These are phyloP conservation scores for Corythornis cristatus DNA, from an alignment of 2,113 vertebrate species.

Conservation along the genomic window DNA sequence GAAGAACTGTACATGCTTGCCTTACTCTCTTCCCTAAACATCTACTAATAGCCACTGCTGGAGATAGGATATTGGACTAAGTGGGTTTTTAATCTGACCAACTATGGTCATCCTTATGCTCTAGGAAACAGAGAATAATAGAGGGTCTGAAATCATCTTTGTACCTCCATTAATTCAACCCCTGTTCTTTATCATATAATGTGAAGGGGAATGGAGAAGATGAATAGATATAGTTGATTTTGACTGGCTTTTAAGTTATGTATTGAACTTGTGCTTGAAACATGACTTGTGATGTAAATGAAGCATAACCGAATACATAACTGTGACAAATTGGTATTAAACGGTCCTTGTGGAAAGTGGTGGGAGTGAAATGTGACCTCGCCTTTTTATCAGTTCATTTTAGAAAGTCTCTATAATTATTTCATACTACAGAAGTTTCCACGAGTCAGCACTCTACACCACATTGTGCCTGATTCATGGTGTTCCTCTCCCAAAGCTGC, in stretches of 20 bases:
- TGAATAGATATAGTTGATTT: background rate
- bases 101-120: background rate
- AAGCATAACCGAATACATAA: constrained; percentile 5
- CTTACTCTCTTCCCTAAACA: background rate
- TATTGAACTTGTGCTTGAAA: constrained; percentile 22
- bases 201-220: background rate
- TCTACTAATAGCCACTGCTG: background rate
- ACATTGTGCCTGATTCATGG: background rate
- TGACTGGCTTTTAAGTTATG: constrained; percentile 18
- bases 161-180: background rate
- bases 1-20: background rate
- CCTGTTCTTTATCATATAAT: background rate
- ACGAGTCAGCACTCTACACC: background rate
- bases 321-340: constrained; percentile 34
- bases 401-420: background rate
- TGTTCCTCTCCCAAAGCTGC: background rate
- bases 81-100: background rate
- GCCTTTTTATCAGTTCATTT: constrained; percentile 4
- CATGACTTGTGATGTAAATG: constrained; percentile 27
- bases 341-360: background rate
- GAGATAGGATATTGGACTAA: background rate
- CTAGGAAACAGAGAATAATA: background rate
- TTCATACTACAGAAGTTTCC: background rate
- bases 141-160: background rate
- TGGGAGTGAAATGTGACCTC: constrained; percentile 28